Percentiles rank a stretch among this genome's conserved stretches.
These are phyloP conservation scores for Chromoteleia sp. DNA, from an alignment of 2,888 invertebrate genomes.

Conservation along the genomic window DNA sequence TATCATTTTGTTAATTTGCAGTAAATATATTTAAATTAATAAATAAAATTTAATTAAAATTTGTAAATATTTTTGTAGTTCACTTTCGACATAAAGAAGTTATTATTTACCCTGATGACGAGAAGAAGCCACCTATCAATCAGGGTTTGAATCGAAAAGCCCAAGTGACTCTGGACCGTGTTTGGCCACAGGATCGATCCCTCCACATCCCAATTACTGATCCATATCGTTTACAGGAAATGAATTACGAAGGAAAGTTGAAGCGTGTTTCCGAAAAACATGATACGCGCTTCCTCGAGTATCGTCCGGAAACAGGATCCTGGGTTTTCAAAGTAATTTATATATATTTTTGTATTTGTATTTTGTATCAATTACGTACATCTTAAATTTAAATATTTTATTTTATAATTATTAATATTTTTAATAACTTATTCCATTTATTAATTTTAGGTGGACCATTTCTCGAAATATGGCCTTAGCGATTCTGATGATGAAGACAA, in stretches of 20 bases:
- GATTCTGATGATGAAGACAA: conserved; percentile 95
- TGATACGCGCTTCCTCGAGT: conserved; percentile 96
- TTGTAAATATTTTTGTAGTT: conserved; percentile 86
- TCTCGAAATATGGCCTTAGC: conserved; percentile 95
- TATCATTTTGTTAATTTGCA: too few relatives aligned
- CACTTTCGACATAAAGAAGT: conserved; percentile 97
- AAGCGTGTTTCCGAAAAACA: conserved; percentile 94
- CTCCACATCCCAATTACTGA: conserved; percentile 92
- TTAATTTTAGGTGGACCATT: conserved; percentile 91
- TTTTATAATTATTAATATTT: too few relatives aligned
- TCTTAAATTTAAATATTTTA: too few relatives aligned
- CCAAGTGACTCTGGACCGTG: conserved; percentile 95
- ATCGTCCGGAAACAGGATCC: conserved; percentile 97
- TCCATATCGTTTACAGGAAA: conserved; percentile 89
- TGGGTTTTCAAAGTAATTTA: conserved; percentile 95
- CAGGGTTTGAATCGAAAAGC: conserved; percentile 95
- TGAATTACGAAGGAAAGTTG: conserved; percentile 94
- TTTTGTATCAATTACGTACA: too few relatives aligned
- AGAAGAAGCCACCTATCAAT: conserved; percentile 94
- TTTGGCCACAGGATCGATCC: conserved; percentile 96
- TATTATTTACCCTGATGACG: conserved; percentile 96
- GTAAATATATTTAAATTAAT: too few relatives aligned
- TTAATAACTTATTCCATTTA: background rate
- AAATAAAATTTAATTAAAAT: too few relatives aligned
- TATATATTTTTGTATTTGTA: background rate